Evolutionary conservation across 2,113 vertebrate species (phyloP).

Genomic region (Capreolus pygargus): DNA sequence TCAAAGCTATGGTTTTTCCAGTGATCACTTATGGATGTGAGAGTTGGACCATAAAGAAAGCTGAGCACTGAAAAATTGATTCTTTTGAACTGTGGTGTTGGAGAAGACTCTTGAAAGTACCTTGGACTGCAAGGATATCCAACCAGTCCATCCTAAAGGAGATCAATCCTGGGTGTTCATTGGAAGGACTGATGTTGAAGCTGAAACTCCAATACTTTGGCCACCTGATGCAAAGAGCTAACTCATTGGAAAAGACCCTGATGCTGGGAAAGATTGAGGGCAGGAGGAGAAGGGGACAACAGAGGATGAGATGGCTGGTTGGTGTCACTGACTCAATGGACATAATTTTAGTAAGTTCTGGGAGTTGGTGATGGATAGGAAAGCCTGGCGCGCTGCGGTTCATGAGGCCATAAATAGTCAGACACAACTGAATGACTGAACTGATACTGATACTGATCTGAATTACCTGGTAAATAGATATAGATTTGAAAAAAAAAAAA

Average conservation of each 20-base stretch:
- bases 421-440: background rate
- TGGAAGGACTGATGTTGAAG: background rate
- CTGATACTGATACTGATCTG: background rate
- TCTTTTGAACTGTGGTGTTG: background rate
- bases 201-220: background rate
- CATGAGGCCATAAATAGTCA: background rate
- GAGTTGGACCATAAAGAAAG: background rate
- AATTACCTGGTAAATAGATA: background rate
- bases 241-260: background rate
- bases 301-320: background rate
- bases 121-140: too few species aligned
- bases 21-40: background rate
- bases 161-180: background rate
- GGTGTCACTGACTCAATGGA: background rate
- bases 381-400: background rate
- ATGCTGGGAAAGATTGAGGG: background rate
- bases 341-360: background rate
- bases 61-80: background rate
- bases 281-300: background rate
- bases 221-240: background rate
- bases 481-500: background rate
- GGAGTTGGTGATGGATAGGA: background rate
- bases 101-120: too few species aligned
- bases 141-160: too few species aligned
- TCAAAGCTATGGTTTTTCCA: background rate